Percentiles rank a stretch among this genome's conserved stretches.
phyloP scores from a whole-genome alignment of 2,113 vertebrate species.

The Tonatia bakeri region DNA sequence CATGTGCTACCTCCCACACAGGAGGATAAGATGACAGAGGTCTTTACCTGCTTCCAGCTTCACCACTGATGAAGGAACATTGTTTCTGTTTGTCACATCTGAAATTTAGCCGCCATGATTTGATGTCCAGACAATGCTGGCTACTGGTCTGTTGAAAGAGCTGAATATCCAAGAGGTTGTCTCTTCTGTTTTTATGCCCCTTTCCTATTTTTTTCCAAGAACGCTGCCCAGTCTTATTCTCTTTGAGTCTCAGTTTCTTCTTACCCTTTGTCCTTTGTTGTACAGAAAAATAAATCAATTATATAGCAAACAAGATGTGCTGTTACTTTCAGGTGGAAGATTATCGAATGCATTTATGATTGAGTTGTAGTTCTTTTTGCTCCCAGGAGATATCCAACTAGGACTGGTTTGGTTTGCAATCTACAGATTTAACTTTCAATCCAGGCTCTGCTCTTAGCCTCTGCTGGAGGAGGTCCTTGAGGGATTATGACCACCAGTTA shows the following conservation, averaged over 20 bases:
- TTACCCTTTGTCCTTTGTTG: not conserved
- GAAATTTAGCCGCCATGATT: not conserved
- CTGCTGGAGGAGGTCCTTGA: not conserved
- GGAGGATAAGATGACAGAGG: not conserved
- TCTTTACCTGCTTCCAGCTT: not conserved
- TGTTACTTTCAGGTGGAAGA: not conserved
- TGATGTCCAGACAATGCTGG: not conserved
- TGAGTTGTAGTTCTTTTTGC: not conserved
- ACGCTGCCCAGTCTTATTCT: not conserved
- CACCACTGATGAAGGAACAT: not conserved
- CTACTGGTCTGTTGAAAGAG: not conserved
- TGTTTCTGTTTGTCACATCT: not conserved
- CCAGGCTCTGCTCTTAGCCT: not conserved
- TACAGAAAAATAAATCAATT: not conserved
- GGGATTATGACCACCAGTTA: not conserved
- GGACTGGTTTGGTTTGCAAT: not conserved
- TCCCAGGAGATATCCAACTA: not conserved
- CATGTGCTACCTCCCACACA: slow-evolving; percentile 15
- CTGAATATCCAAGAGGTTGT: not conserved
- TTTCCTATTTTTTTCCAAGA: not conserved
- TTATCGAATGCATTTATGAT: not conserved
- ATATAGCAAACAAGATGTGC: not conserved
- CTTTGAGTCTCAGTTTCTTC: not conserved
- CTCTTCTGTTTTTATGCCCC: not conserved
- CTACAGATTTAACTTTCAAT: not conserved